phyloP scores from a whole-genome alignment of 2,797 vertebrate genomes.

The Chelon labrosus region DNA sequence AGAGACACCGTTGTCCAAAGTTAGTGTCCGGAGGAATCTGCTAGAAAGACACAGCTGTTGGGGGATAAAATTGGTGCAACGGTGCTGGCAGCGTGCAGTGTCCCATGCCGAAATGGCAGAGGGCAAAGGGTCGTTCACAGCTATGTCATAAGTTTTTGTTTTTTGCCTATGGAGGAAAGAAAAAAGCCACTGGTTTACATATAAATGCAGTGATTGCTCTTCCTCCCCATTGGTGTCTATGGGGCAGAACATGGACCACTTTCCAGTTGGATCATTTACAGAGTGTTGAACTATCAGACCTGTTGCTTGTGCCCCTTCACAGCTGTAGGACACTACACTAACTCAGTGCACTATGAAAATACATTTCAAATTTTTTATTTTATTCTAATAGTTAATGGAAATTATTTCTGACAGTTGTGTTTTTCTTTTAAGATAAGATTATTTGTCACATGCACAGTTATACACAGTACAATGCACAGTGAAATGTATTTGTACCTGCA shows the following conservation, averaged over 20 bases:
- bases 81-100: conserved; percentile 69
- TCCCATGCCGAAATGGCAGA: conserved; percentile 79
- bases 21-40: conserved; percentile 86
- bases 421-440: too few species aligned
- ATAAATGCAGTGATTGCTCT: conserved; percentile 4
- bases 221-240: neutral
- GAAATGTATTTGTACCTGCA: too few species aligned
- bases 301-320: conserved; percentile 55
- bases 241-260: neutral
- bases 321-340: conserved; percentile 45
- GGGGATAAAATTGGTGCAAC: conserved; percentile 87
- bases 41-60: conserved; percentile 87
- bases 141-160: conserved; percentile 56
- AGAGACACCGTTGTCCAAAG: conserved; percentile 84
- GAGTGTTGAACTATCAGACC: conserved; percentile 48
- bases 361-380: too few species aligned
- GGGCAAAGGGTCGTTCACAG: conserved; percentile 82
- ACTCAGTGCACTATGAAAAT: neutral
- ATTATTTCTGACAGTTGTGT: too few species aligned
- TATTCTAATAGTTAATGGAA: too few species aligned
- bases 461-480: too few species aligned
- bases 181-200: conserved; percentile 12
- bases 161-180: conserved; percentile 1
- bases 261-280: conserved; percentile 17
- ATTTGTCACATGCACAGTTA: too few species aligned